Percentiles rank a stretch among this genome's conserved stretches.
phyloP scores from a whole-genome alignment of 2,888 invertebrate genomes.

The Tachystola acroxantha region DNA sequence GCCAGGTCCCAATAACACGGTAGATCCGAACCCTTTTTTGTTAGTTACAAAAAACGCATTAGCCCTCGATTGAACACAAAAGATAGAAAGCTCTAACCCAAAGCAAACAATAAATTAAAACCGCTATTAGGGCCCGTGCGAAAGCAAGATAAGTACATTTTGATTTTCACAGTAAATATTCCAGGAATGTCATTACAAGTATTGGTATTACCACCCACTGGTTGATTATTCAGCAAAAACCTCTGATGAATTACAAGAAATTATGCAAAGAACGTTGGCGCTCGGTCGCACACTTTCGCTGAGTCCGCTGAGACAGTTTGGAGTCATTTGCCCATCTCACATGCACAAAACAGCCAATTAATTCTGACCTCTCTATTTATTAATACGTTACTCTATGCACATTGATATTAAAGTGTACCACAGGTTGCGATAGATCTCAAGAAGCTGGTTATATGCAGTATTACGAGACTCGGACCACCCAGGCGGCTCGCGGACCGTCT shows the following conservation, averaged over 20 bases:
- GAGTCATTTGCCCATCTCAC: conserved; percentile 41
- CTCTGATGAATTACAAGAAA: conserved; percentile 60
- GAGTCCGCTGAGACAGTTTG: conserved; percentile 71
- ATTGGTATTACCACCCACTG: conserved; percentile 53
- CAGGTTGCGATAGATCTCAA: conserved; percentile 23
- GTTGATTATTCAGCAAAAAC: conserved; percentile 40
- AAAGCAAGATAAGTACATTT: conserved; percentile 20
- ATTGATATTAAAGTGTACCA: conserved; percentile 8
- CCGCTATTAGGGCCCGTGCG: conserved; percentile 10
- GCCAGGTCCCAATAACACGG: too few relatives aligned
- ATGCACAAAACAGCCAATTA: conserved; percentile 28
- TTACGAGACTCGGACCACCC: conserved; percentile 56
- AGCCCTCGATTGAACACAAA: conserved; percentile 1
- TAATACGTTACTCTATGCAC: conserved; percentile 11
- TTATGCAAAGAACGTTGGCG: conserved; percentile 52
- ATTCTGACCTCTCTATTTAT: conserved; percentile 27
- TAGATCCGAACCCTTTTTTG: conserved; percentile 4
- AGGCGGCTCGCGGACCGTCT: conserved; percentile 40
- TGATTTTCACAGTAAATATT: conserved; percentile 31
- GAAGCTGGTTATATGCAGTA: conserved; percentile 43
- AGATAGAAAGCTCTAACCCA: conserved; percentile 1
- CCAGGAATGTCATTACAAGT: conserved; percentile 38
- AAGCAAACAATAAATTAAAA: conserved; percentile 7
- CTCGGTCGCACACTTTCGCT: conserved; percentile 67
- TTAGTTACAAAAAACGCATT: conserved; percentile 7